A percentile compares a stretch with the other conserved stretches of the same genome.
Conservation (phyloP, 2,113 vertebrate species). For the Cebidichthys violaceus region DNA sequence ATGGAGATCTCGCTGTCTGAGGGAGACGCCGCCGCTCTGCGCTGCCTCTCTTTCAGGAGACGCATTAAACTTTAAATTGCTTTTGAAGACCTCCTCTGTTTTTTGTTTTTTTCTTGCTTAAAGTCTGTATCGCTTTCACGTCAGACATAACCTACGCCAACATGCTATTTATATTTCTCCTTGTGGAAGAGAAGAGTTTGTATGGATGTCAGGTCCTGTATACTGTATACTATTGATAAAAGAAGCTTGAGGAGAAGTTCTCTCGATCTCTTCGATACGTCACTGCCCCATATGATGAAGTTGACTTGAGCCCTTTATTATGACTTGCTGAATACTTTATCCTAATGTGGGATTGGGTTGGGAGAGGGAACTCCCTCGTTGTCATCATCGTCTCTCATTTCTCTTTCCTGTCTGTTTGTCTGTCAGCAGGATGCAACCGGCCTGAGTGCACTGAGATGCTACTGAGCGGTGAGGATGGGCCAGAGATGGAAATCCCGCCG, state of each 20-base stretch:
- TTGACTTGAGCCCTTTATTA: neutral
- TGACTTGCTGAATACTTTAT: neutral
- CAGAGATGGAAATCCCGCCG: slow-evolving; percentile 57
- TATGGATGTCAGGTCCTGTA: neutral
- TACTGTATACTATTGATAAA: neutral
- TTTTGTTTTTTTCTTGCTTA: neutral
- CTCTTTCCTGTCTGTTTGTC: slow-evolving; percentile 18
- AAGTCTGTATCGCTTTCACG: neutral
- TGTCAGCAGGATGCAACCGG: slow-evolving; percentile 82
- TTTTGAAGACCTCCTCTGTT: slow-evolving; percentile 2
- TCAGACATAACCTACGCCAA: neutral
- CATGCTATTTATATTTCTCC: neutral
- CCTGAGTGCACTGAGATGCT: slow-evolving; percentile 52
- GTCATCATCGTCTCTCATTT: neutral
- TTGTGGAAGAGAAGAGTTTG: neutral
- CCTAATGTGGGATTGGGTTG: neutral
- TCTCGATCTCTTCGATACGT: too few species aligned
- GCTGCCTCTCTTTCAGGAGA: slow-evolving; percentile 8
- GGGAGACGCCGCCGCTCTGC: slow-evolving; percentile 4
- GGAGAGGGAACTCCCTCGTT: slow-evolving; percentile 12
- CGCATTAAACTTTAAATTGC: slow-evolving; percentile 14
- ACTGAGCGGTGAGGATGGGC: slow-evolving; percentile 58
- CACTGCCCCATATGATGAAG: too few species aligned
- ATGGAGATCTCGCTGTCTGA: neutral
- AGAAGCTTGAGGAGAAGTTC: neutral